Evolutionary conservation across 2,888 invertebrate species (phyloP).

Genomic region (Pachydiplax longipennis): DNA sequence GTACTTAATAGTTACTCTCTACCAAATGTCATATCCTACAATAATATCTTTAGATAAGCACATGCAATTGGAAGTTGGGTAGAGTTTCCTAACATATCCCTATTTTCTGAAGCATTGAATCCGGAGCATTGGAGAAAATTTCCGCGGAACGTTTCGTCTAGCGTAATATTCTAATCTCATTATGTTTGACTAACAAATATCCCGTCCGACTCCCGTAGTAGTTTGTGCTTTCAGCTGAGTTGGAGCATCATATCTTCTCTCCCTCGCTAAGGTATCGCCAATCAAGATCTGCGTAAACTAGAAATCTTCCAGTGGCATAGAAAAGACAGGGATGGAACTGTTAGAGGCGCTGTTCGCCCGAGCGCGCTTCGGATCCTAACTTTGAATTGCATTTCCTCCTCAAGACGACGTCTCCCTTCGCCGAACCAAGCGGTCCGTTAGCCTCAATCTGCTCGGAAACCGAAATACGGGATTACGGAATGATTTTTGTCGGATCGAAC

Average conservation of each 20-base stretch:
- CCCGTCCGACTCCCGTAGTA: not conserved
- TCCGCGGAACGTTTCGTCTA: no score
- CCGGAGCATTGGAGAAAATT: no score
- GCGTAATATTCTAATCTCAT: no score
- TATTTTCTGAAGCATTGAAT: no score
- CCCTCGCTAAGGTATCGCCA: not conserved
- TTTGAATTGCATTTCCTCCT: constrained; percentile 8
- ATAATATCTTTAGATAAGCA: no score
- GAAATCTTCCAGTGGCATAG: not conserved
- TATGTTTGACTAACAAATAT: not conserved
- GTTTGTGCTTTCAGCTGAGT: not conserved
- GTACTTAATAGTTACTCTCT: no score
- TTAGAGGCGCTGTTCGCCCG: not conserved
- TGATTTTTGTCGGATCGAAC: no score
- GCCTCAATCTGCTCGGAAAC: not conserved
- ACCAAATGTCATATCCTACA: no score
- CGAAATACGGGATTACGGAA: constrained; percentile 27
- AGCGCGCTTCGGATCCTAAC: constrained; percentile 13
- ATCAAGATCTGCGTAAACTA: not conserved
- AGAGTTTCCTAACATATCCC: no score
- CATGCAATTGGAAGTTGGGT: no score
- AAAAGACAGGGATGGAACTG: not conserved
- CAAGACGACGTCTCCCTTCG: not conserved
- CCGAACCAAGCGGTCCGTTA: constrained; percentile 19
- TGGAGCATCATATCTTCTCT: not conserved